These are phyloP conservation scores for Apodemus agrarius DNA, from an alignment of 2,797 vertebrate species.

Conservation along the genomic window DNA sequence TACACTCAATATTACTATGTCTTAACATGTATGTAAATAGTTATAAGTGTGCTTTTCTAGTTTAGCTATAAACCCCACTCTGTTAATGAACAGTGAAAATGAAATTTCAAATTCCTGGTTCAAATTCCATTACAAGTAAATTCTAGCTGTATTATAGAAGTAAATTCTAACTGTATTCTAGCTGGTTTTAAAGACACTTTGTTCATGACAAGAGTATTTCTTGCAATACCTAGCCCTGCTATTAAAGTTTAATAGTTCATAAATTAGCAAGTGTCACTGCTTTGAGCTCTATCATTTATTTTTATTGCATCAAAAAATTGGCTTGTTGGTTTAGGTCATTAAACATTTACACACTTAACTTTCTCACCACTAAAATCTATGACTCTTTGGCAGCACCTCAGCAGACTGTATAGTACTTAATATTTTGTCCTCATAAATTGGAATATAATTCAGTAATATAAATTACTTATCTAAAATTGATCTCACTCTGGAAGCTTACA, in stretches of 20 bases:
- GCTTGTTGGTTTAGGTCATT: conserved; percentile 74
- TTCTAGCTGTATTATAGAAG: background rate
- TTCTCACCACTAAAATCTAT: conserved; percentile 61
- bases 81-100: conserved; percentile 40
- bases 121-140: conserved; percentile 16
- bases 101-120: conserved; percentile 24
- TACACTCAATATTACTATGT: background rate
- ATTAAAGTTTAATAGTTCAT: conserved; percentile 64
- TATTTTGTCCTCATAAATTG: conserved; percentile 74
- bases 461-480: conserved; percentile 77
- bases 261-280: conserved; percentile 69
- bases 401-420: conserved; percentile 44
- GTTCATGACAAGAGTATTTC: conserved; percentile 44
- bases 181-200: conserved; percentile 37
- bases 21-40: background rate
- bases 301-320: conserved; percentile 68
- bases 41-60: background rate
- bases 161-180: conserved; percentile 11
- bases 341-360: conserved; percentile 74
- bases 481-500: conserved; percentile 72
- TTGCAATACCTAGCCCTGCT: background rate
- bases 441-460: conserved; percentile 74
- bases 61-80: background rate
- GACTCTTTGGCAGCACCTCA: conserved; percentile 65
- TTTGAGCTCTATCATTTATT: conserved; percentile 65